Base-by-base conservation (phyloP, 1,140 invertebrate species). In the Melipona quadrifasciata region DNA sequence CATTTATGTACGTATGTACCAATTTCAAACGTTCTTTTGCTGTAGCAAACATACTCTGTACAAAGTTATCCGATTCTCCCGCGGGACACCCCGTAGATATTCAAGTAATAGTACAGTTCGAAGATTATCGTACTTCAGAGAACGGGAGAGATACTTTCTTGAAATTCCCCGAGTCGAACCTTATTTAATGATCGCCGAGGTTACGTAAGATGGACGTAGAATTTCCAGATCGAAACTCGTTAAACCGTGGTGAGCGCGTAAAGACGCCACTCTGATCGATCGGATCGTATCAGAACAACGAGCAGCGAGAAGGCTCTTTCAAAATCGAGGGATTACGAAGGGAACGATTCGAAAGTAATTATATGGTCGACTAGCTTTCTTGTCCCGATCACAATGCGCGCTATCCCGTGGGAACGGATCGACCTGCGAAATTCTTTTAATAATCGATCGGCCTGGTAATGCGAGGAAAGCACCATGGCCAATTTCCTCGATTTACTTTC, bases 161-260 rank as follows among this genome's bases (percentile, higher is more conserved):
- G 21, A 27, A 73, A 74, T 51, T 51, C 72, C 51, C 67, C 31
- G 51, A 82, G 57, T 74, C 27, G 24, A 82, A 82, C 24, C 51
- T 82, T 39, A 24, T 47, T 76, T 57, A 82, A 67, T 27, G 61
- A 65, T 47, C 31, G 55, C 39, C 34, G 51, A 12, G 51, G 12
- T 82, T 82, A 67, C 31, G n/a, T 65, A 65, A 74, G 12, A 11
- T 5, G 1, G 31, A 16, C 58, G 61, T 27, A 75, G 0, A 39
- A 64, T 76, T 76, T 47, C 80, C 21, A 27, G 71, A 67, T 82
- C 58, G 71, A 75, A 75, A 75, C 34, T 82, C 71, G 47, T 75
- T 82, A 82, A 75, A 61, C 51, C 14, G 21, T 19, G 27, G 21
- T 10, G n/a, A 27, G 21, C 21, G 47, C 79, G 5, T 12, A 27